Evolutionary conservation across 2,888 invertebrate genomes (phyloP).

Genomic region (Orchestes rusci): DNA sequence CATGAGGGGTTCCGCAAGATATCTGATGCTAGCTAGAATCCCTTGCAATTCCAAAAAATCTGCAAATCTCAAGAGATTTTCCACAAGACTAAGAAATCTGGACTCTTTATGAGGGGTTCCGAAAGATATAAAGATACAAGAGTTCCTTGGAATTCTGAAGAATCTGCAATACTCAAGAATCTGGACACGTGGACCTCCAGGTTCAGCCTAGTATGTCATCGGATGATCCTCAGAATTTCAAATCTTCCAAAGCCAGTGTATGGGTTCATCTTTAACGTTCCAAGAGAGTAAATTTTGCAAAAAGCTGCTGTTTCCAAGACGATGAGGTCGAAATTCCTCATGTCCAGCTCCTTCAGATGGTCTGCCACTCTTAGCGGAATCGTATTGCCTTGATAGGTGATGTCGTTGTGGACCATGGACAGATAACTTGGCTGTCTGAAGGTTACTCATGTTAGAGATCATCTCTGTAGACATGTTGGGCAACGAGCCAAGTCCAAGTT

Average conservation of each 20-base stretch:
- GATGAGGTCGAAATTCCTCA: constrained; percentile 65
- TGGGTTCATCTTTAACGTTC: constrained; percentile 64
- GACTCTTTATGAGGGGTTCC: no score
- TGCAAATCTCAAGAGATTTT: no score
- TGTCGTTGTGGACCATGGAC: constrained; percentile 73
- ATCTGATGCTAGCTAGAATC: no score
- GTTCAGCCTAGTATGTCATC: constrained; percentile 63
- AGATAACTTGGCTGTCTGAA: constrained; percentile 68
- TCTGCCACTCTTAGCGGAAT: constrained; percentile 73
- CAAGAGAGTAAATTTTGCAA: constrained; percentile 65
- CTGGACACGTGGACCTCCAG: constrained; percentile 59
- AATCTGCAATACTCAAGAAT: no score
- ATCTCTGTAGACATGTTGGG: constrained; percentile 73
- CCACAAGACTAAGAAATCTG: no score
- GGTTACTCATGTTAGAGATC: constrained; percentile 67
- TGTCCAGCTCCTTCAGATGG: constrained; percentile 70
- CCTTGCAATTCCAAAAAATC: no score
- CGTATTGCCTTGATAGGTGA: constrained; percentile 71
- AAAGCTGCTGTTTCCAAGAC: constrained; percentile 62
- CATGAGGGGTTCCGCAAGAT: no score
- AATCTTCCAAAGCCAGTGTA: constrained; percentile 65
- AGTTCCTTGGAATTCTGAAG: no score
- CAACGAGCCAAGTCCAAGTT: constrained; percentile 66
- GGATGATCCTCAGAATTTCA: constrained; percentile 66
- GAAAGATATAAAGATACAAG: no score